These are phyloP conservation scores for Drosophila meridionalis DNA, from an alignment of 2,888 invertebrate species.

Conservation along the genomic window DNA sequence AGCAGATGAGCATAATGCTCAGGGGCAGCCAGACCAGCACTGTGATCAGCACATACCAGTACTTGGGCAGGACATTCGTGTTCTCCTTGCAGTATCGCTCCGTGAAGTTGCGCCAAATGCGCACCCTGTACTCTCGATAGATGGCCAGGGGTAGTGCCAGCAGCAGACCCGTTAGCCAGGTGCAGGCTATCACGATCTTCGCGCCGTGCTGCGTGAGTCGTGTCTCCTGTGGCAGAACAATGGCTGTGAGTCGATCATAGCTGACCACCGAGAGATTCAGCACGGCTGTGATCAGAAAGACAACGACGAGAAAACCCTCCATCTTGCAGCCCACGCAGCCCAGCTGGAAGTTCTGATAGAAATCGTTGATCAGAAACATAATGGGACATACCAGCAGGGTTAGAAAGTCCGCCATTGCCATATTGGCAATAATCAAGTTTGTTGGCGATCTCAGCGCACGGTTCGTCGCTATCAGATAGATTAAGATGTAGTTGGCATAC, in stretches of 20 bases:
- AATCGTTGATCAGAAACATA: constrained; percentile 90
- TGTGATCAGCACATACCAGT: constrained; percentile 92
- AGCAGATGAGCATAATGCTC: constrained; percentile 90
- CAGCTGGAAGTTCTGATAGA: constrained; percentile 92
- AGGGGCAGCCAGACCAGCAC: constrained; percentile 92
- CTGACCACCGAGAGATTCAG: constrained; percentile 92
- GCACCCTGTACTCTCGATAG: constrained; percentile 88
- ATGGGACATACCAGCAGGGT: constrained; percentile 90
- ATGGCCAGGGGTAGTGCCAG: constrained; percentile 89
- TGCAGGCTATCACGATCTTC: constrained; percentile 87
- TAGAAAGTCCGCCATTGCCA: constrained; percentile 90
- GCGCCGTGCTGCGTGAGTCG: constrained; percentile 88
- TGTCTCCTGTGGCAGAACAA: constrained; percentile 90
- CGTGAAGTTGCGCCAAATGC: constrained; percentile 90
- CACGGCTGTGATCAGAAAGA: constrained; percentile 91
- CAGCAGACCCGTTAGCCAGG: constrained; percentile 89
- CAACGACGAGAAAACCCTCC: constrained; percentile 91
- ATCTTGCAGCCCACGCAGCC: constrained; percentile 90
- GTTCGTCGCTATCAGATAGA: constrained; percentile 88
- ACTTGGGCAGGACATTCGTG: constrained; percentile 87
- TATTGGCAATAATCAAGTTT: constrained; percentile 90
- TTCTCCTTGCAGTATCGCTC: constrained; percentile 92
- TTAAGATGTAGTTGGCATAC: constrained; percentile 88
- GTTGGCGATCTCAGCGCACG: constrained; percentile 89
- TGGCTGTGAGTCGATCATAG: constrained; percentile 93